phyloP scores from a whole-genome alignment of 2,113 vertebrate genomes.

The Gracilinanus agilis region DNA sequence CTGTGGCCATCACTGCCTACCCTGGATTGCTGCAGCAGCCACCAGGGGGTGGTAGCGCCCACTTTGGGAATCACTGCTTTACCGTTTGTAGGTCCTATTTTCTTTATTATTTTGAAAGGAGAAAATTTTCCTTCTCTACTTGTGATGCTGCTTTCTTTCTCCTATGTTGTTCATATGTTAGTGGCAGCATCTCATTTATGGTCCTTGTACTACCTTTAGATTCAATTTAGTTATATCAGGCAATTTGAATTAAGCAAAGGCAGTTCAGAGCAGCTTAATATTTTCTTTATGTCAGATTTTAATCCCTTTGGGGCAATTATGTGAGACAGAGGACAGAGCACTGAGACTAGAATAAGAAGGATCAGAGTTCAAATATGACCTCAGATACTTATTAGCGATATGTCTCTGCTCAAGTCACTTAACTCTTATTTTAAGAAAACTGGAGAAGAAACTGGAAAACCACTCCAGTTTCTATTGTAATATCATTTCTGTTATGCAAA shows the following conservation, averaged over 20 bases:
- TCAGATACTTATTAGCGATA: neutral
- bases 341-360: neutral
- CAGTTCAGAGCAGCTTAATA: neutral
- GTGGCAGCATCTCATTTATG: neutral
- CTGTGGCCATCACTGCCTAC: no score
- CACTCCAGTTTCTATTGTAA: neutral
- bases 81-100: neutral
- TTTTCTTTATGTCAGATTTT: neutral
- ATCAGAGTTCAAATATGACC: neutral
- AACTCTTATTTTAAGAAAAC: neutral
- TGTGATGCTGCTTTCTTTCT: neutral
- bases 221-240: neutral
- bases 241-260: neutral
- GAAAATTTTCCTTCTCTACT: neutral
- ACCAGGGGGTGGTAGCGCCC: no score
- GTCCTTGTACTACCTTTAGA: neutral
- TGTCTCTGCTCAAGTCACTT: neutral
- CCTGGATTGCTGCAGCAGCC: no score
- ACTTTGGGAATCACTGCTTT: no score
- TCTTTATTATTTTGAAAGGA: neutral
- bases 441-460: neutral
- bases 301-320: neutral
- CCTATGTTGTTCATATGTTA: neutral
- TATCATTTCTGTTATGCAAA: no score
- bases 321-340: neutral